Percentiles rank a stretch among this genome's conserved stretches.
Evolutionary conservation across 1,140 invertebrate genomes (phyloP).

Genomic region (Helicorthomorpha holstii): DNA sequence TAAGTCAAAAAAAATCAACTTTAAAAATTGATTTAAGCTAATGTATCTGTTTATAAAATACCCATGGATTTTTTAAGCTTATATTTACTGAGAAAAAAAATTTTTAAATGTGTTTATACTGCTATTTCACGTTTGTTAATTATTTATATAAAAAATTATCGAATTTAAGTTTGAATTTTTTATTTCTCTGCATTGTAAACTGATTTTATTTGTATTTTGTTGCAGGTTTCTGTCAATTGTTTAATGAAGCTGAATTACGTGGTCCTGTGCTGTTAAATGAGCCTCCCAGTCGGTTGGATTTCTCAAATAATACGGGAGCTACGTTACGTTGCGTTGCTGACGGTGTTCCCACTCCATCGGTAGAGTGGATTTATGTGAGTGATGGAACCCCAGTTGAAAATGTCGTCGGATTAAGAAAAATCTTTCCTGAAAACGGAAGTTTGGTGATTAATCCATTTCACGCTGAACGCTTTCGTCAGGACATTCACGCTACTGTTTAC

Average conservation of each 20-base stretch:
- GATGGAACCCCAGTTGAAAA: conserved; percentile 77
- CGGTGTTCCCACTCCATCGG: conserved; percentile 25
- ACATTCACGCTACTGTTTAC: conserved; percentile 27
- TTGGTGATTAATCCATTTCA: conserved; percentile 26
- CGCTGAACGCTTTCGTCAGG: conserved; percentile 18
- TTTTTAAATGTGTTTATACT: no score
- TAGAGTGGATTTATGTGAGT: conserved; percentile 38
- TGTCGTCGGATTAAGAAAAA: conserved; percentile 39
- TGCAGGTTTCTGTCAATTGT: neutral
- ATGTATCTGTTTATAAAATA: no score
- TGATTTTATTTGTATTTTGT: no score
- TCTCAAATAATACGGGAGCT: conserved; percentile 83
- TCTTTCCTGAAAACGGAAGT: conserved; percentile 27
- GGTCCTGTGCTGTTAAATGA: conserved; percentile 83
- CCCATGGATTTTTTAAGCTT: no score
- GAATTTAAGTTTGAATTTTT: no score
- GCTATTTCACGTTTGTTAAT: no score
- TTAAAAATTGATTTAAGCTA: no score
- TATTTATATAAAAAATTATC: no score
- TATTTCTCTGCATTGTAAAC: no score
- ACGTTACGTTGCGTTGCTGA: conserved; percentile 49
- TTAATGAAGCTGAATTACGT: neutral
- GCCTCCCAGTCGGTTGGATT: conserved; percentile 76
- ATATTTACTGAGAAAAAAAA: no score
- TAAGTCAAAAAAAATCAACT: no score